Percentiles rank a stretch among this genome's conserved stretches.
Conservation (phyloP, 2,888 invertebrate species). For the Xestia c-nigrum region DNA sequence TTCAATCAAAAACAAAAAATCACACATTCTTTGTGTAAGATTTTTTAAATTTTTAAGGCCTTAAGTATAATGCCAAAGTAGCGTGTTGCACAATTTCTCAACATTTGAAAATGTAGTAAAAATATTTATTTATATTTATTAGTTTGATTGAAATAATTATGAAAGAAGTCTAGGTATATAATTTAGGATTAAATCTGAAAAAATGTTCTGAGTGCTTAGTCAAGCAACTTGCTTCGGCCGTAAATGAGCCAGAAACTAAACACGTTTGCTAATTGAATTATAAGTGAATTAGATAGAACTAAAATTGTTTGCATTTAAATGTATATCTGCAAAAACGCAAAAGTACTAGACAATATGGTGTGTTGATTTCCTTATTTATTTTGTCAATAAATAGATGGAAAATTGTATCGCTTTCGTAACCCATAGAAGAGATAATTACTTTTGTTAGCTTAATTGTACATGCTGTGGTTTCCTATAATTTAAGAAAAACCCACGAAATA, state of each 20-base stretch:
- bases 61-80: neutral
- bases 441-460: too few species aligned
- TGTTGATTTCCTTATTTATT: neutral
- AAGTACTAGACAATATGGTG: constrained; percentile 13
- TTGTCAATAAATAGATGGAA: neutral
- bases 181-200: neutral
- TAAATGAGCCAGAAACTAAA: neutral
- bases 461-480: too few species aligned
- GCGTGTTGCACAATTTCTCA: neutral
- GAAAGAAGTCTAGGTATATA: neutral
- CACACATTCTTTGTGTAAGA: neutral
- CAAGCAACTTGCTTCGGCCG: neutral
- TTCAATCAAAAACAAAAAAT: neutral
- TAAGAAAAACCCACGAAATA: too few species aligned
- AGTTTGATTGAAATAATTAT: neutral
- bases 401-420: neutral
- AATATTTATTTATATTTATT: too few species aligned
- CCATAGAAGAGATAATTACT: too few species aligned
- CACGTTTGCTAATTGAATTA: neutral
- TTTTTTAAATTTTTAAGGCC: neutral
- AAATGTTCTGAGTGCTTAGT: neutral
- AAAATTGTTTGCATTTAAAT: constrained; percentile 4
- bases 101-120: too few species aligned
- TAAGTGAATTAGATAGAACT: neutral
- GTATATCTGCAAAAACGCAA: neutral